These are phyloP conservation scores for Callipepla squamata DNA, from an alignment of 2,113 vertebrate genomes.

Conservation along the genomic window DNA sequence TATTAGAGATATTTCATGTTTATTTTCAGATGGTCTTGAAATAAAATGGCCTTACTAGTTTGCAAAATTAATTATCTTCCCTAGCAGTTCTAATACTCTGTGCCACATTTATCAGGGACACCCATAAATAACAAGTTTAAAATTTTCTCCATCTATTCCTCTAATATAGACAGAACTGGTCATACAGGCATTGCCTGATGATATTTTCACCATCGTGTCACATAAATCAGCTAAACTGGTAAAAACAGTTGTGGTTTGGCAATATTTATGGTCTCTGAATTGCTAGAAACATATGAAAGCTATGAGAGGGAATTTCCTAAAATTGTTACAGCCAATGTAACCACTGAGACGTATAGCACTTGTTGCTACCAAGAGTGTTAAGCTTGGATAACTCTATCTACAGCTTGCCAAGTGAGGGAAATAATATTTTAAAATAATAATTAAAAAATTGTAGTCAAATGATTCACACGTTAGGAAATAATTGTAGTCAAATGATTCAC, in stretches of 20 bases:
- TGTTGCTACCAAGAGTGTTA: constrained; percentile 29
- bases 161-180: background rate
- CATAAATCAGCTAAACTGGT: constrained; percentile 55
- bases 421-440: background rate
- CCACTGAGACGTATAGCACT: constrained; percentile 1
- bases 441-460: background rate
- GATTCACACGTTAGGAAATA: background rate
- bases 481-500: background rate
- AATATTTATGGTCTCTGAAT: constrained; percentile 21
- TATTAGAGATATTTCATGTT: background rate
- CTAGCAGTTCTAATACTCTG: background rate
- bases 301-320: constrained; percentile 34
- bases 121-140: background rate
- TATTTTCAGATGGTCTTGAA: background rate
- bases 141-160: background rate
- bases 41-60: background rate
- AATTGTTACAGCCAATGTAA: constrained; percentile 6
- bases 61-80: background rate
- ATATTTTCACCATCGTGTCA: constrained; percentile 17
- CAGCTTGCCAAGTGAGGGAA: background rate
- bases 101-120: background rate
- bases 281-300: constrained; percentile 48
- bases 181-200: background rate
- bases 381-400: constrained; percentile 7
- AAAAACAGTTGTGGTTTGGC: constrained; percentile 65